Evolutionary conservation across 2,113 vertebrate species (phyloP), one percentile per base, ranked within the genome.

Genomic region (Leptocoma aspasia): DNA sequence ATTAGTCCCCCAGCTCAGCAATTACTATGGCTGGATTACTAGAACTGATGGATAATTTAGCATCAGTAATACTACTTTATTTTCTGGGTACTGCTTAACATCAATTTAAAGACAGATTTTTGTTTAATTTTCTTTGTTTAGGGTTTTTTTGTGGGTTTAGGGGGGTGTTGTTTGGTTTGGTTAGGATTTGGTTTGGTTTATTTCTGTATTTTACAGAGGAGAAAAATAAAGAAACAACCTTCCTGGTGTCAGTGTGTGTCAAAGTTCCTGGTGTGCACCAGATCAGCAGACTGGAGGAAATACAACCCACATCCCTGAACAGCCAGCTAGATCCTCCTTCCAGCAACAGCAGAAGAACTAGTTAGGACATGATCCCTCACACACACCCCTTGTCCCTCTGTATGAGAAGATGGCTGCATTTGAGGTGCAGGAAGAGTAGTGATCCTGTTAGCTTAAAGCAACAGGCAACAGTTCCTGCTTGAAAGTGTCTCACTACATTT

Each of bases 1-100:
- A 96, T 90, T 94, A 91, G 82, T 95, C 61, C 63, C 60, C 52
- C 68, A 86, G 83, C n/a, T 95, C 85, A 90, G 70, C 50, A 90
- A 89, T 90, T 90, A 76, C 80, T 91, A 70, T 69, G 39, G 53
- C 68, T 90, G 45, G 59, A 86, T 89, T 95, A 93, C 90, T 92
- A 84, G 87, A 94, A 76, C 15, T 63, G 53, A 68, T 88, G 59
- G 82, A 84, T 78, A 86, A 93, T 89, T 92, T 80, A 83, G 33
- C 79, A 94, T 81, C 79, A 64, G 20, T 35, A 93, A 52, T 92
- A 90, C 53, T 84, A 94, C 57, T 77, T 89, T 86, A 81, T 87
- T n/a, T 78, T 72, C 26, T 30, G 21, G 16, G 24, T 78, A 54
- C 49, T 71, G 15, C 24, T 92, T 24, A 89, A 75, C 72, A 82